Percentiles rank a stretch among this genome's conserved stretches.
phyloP scores from a whole-genome alignment of 2,113 vertebrate genomes.

The Mixornis gularis region DNA sequence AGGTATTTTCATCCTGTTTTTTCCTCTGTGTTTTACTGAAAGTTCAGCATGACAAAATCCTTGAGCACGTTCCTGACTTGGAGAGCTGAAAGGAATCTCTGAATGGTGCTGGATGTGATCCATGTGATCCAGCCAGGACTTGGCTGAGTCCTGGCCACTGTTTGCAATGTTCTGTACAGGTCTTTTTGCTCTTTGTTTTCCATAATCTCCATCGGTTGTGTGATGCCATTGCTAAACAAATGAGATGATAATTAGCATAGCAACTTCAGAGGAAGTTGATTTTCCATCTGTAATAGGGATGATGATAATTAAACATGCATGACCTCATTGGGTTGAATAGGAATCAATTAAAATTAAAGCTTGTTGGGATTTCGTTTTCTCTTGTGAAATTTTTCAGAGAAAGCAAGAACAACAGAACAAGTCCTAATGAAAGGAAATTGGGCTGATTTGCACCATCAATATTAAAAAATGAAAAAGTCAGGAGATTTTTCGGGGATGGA shows the following conservation, averaged over 20 bases:
- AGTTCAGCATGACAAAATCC: background rate
- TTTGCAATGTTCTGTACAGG: background rate
- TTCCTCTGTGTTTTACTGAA: background rate
- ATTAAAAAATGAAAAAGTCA: background rate
- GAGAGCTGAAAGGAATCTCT: background rate
- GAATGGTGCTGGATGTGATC: background rate
- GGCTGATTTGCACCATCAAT: background rate
- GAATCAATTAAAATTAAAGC: conserved; percentile 48
- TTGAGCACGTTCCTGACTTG: accelerated
- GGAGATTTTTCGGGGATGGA: background rate
- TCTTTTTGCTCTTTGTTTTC: background rate
- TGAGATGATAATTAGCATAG: conserved; percentile 46
- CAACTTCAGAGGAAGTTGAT: conserved; percentile 60
- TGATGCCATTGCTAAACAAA: conserved; percentile 23
- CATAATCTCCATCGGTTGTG: background rate
- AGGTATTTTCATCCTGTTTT: background rate
- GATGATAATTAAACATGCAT: conserved; percentile 56
- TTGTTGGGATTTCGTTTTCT: conserved; percentile 12
- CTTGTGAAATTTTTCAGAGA: background rate
- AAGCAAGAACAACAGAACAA: background rate
- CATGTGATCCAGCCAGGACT: background rate
- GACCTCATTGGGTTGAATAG: conserved; percentile 40
- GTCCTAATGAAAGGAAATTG: background rate
- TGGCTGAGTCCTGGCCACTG: background rate
- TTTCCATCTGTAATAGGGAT: conserved; percentile 41